Percentiles rank a stretch among this genome's conserved stretches.
phyloP scores from a whole-genome alignment of 2,113 vertebrate genomes.

The Xiphorhynchus elegans region DNA sequence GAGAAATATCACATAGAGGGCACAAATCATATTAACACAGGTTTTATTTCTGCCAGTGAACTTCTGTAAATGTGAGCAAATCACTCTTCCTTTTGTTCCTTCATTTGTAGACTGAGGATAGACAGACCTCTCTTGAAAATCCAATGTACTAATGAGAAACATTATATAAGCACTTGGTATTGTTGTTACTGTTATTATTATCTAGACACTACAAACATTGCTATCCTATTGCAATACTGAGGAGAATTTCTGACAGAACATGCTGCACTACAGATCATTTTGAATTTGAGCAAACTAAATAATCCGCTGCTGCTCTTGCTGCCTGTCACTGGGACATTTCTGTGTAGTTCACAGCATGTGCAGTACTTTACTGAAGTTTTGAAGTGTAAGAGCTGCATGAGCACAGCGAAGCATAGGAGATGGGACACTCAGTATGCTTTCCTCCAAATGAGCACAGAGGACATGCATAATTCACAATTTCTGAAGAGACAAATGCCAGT shows the following conservation, averaged over 20 bases:
- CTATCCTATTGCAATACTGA: not conserved
- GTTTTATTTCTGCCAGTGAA: not conserved
- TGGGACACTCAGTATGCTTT: not conserved
- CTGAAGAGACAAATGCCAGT: not conserved
- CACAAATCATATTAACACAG: not conserved
- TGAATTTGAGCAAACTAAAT: not conserved
- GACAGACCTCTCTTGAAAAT: not conserved
- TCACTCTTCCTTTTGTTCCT: not conserved
- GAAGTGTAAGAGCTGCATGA: not conserved
- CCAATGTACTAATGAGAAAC: not conserved
- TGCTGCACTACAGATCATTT: not conserved
- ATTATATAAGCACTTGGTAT: not conserved
- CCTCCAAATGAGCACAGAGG: not conserved
- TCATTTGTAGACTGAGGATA: not conserved
- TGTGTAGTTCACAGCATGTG: not conserved
- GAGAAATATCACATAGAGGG: not conserved
- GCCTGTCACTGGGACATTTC: not conserved
- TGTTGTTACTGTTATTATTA: not conserved
- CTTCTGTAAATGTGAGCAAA: not conserved
- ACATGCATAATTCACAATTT: not conserved
- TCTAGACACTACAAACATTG: not conserved
- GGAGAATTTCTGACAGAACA: not conserved
- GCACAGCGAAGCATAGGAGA: not conserved
- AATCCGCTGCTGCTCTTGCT: not conserved
- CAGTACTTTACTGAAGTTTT: not conserved